Evolutionary conservation across 2,797 vertebrate species (phyloP), one percentile per base, ranked within the genome.

Genomic region (Sardinella longiceps): DNA sequence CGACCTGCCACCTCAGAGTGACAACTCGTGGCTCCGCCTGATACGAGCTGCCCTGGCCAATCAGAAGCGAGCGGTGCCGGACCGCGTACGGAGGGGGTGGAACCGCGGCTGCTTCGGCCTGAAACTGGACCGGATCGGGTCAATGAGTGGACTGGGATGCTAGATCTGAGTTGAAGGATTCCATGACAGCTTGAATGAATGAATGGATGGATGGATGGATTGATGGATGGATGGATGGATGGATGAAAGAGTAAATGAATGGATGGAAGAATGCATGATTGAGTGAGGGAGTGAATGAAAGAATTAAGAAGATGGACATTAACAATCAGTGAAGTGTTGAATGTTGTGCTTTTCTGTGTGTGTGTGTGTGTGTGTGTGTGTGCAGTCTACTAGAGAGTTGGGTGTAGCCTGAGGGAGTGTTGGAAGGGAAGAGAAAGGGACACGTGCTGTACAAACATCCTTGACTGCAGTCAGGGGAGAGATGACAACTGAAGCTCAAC

Each of bases 131-230:
- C 94, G 96, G 82, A 97, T 97, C 1, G 96, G 96, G 63, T 95
- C 96, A 81, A 95, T 97, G 95, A 97, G 97, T 6, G 96, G 96
- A 87, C 93, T 97, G 87, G 96, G 96, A 63, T 97, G 96, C 92
- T 97, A 97, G 93, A 91, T 86, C 88, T 81, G 84, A 70, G 30
- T 70, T 30, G 6, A 37, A 70, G 81, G 81, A 84, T 82, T 48
- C 77, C 70, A 56, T n/a, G 48, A 70, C 30, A 37, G 30, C 82
- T 70, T 50, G 83, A 86, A 10, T 58, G 53, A 0, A 50, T 81
- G 46, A 46, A n/a, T 37, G 66, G 18, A 33, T 14, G 5, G 3
- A 74, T 81, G 45, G 48, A 70, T 45, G 46, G 30, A 84, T 70
- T 50, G 83, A 86, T 84, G 56, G n/a, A 10, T 58, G 53, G 0